phyloP scores from a whole-genome alignment of 2,888 invertebrate genomes.

The Crioceris asparagi region DNA sequence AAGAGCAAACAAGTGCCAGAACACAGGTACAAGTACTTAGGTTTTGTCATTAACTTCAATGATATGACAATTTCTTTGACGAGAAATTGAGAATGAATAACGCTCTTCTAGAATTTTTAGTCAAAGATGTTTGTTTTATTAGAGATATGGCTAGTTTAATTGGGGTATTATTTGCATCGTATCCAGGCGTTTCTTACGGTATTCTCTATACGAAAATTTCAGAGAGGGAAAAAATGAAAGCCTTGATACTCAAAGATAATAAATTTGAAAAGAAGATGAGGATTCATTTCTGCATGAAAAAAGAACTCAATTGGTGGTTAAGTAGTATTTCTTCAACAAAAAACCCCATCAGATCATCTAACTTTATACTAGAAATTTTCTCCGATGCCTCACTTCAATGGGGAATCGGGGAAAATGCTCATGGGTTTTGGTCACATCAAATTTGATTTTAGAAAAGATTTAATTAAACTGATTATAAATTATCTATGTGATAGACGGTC shows the following conservation, averaged over 20 bases:
- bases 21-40: constrained; percentile 12
- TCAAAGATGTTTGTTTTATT: constrained; percentile 3
- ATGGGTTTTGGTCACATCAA: constrained; percentile 21
- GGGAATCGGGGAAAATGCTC: constrained; percentile 11
- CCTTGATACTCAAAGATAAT: constrained; percentile 5
- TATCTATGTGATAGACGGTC: too few relatives aligned
- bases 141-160: constrained; percentile 9
- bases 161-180: constrained; percentile 18
- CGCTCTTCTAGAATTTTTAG: not conserved
- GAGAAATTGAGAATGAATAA: constrained; percentile 3
- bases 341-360: constrained; percentile 3
- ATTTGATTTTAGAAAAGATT: too few relatives aligned
- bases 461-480: too few relatives aligned
- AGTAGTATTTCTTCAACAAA: not conserved
- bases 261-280: constrained; percentile 5
- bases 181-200: constrained; percentile 25
- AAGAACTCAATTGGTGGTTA: constrained; percentile 8
- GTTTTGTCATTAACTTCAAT: constrained; percentile 14
- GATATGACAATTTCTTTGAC: constrained; percentile 6
- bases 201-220: constrained; percentile 23
- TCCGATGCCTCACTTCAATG: constrained; percentile 15
- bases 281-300: not conserved
- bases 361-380: constrained; percentile 12
- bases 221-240: constrained; percentile 14
- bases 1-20: constrained; percentile 14